Base-by-base conservation (phyloP, 2,113 vertebrate species). In the Porphyrio hochstetteri region DNA sequence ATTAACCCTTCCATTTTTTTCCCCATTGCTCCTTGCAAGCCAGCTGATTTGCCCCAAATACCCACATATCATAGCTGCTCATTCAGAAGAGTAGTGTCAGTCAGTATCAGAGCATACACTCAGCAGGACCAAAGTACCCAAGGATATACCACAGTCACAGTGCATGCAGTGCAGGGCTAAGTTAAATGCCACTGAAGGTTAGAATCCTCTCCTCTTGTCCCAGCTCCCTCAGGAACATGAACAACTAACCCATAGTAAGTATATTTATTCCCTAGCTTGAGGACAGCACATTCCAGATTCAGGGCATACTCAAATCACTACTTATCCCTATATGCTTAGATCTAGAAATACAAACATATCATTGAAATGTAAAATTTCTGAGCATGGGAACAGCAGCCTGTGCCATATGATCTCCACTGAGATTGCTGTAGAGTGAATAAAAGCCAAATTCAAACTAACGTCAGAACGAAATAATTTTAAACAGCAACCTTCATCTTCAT, bases 401-500 rank as follows among this genome's bases (percentile, higher is more conserved):
- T 89, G 88, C 88, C 83, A 72, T 83, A 42, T 23, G 80, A 84
- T 82, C 80, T 93, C 95, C 91, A 35, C 57, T 82, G 95, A 96
- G 95, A 94, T 87, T 92, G 86, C 95, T 93, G 75, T 27, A 55
- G 44, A 89, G 83, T 35, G 80, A 91, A 88, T 81, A 93, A 92
- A 96, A 96, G 70, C 31, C 74, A 86, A 89, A 96, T 77, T 90
- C 83, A 85, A 91, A 87, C 80, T 79, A 84, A 91, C 33, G 74
- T 85, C 55, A 94, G 70, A 84, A 89, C 82, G 69, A 96, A 95
- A 91, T 80, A 72, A 79, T 94, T 96, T 93, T 94, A 75, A 96
- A 91, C 60, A 88, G 27, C 10, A 89, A 89, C 86, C 50, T 84
- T 96, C 93, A 92, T 88, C 88, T 84, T 71, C 83, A 86, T 90